Base-by-base conservation (phyloP, 2,113 vertebrate genomes). In the Hymenochirus boettgeri region DNA sequence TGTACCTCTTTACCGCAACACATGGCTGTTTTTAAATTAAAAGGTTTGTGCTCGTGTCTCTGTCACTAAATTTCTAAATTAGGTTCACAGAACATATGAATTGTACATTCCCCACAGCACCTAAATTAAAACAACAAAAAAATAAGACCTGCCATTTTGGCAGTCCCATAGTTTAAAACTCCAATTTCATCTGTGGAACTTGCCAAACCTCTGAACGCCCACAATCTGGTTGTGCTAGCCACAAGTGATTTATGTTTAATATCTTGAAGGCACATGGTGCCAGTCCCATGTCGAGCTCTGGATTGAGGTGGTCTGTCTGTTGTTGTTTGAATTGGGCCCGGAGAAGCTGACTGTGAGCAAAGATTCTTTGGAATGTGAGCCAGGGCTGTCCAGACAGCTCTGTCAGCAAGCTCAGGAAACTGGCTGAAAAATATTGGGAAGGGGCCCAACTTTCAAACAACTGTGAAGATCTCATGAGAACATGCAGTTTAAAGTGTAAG, bases 381-480 rank as follows among this genome's bases (percentile, higher is more conserved):
- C 79, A 63, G 61, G 74, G 57, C 80, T n/a, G 74, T 71, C 80
- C 87, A 85, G 84, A 86, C 79, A 70, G 83, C 82, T 85, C 83
- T 84, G 86, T 85, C 84, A 86, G 85, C 83, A 82, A 85, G 80
- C 78, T 88, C 87, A 82, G 87, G 88, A 88, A 88, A 73, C 73
- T 72, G 83, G 80, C 84, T 79, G 76, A 64, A 75, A 78, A 76
- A 79, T 76, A 75, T 83, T 78, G 80, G 83, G 80, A 76, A 64
- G 72, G 61, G 77, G 82, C 84, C 85, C 81, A 76, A 75, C 70
- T 77, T 81, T 75, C 73, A 77, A 75, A 82, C 83, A 78, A 80
- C 69, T 85, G 75, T 64, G 56, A 75, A 72, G 79, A 77, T 74
- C 70, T 79, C 80, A 78, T 72, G 76, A 85, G 79, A 83, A 76